Evolutionary conservation across 1,140 invertebrate species (phyloP), one percentile per base, ranked within the genome.

Genomic region (Lepidostoma basale): DNA sequence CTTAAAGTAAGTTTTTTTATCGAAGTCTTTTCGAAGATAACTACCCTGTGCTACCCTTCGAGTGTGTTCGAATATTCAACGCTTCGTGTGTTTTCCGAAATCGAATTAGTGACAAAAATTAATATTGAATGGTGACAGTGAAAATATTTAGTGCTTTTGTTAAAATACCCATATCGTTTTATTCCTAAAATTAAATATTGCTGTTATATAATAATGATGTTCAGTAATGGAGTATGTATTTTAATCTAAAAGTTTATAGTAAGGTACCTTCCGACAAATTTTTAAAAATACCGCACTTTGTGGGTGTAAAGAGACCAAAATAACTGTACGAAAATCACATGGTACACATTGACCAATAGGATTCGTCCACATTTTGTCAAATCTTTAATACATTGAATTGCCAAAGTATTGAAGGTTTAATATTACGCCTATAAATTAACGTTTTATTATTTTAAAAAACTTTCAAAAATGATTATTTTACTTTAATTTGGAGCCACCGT

Each of bases 231-330:
- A n/a, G n/a, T n/a, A n/a, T n/a, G n/a, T n/a, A n/a, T n/a, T n/a
- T n/a, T n/a, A n/a, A n/a, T n/a, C n/a, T n/a, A n/a, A n/a, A n/a
- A n/a, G n/a, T n/a, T n/a, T n/a, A n/a, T n/a, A n/a, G n/a, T n/a
- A n/a, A n/a, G n/a, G n/a, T n/a, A n/a, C n/a, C n/a, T n/a, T n/a
- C n/a, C n/a, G n/a, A n/a, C n/a, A n/a, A n/a, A n/a, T n/a, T n/a
- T 82, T 83, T 83, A 83, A 83, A 83, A 83, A 83, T 82, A 82
- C 80, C 81, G 81, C 81, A 82, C 75, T 83, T 82, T 82, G 77
- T 80, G 79, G 77, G 78, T 79, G 80, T 62, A 58, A 79, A 75
- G 75, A 56, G 52, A 47, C 45, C 25, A 56, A 66, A 66, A 66
- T 66, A 66, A 56, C 67, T 47, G 33, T 30, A 44, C 30, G 45